Evolutionary conservation across 2,113 vertebrate genomes (phyloP), one percentile per base, ranked within the genome.

Genomic region (Ammodytes marinus): DNA sequence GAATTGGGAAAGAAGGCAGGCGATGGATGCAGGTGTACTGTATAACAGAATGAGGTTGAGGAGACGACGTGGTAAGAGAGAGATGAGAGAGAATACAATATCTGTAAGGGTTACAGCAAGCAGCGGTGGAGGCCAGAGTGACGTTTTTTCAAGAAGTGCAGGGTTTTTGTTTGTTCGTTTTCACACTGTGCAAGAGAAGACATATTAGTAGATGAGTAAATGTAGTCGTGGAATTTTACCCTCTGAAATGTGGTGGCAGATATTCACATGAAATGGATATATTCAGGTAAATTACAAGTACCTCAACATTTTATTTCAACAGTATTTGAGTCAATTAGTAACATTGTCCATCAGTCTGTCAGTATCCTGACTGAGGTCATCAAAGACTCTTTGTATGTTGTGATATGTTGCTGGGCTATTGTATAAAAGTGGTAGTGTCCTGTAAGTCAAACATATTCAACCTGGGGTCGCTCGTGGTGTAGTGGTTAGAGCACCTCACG

Each of bases 61-160:
- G 27, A 61, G 27, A 27, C 27, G 61, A 43, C 39, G 19, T 9
- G 59, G 35, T 57, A 14, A 43, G 55, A 49, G 55, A 49, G 53
- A 12, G 66, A 69, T 5, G 70, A 79, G 76, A 69, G 46, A 37
- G 52, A 60, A 76, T n/a, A 45, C 17, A 54, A 50, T 54, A 69
- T 52, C 10, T 55, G 39, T 12, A 10, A 40, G 4, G 4, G 45
- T 55, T 42, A 37, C 13, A 46, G 61, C 27, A 47, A 27, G 60
- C 42, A 65, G 79, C 15, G 17, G 35, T 54, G 2, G 8, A 74
- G 83, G 70, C 11, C 71, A 61, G 58, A 1, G 14, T 79, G 83
- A 81, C 80, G 74, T 80, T 83, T 81, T 70, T 13, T 27, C 17
- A 13, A 58, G 53, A 47, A 58, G n/a, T n/a, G 3, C 12, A 58